phyloP scores from a whole-genome alignment of 2,888 invertebrate genomes.

The Xestia ashworthii region DNA sequence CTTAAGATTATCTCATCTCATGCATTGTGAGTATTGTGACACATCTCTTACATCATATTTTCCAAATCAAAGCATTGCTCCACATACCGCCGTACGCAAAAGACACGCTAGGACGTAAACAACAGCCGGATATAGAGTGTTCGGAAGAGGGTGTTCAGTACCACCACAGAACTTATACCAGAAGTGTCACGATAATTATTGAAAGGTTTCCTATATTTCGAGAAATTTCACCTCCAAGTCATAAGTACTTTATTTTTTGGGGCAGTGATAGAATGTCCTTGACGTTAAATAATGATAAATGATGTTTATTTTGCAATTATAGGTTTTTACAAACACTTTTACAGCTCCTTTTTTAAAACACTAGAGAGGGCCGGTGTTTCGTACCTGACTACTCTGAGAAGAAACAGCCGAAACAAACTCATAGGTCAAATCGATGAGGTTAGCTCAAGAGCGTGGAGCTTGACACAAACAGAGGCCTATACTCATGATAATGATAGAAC shows the following conservation, averaged over 20 bases:
- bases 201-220: neutral
- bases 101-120: neutral
- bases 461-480: too few species aligned
- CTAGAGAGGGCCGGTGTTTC: too few species aligned
- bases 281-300: too few species aligned
- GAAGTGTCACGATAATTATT: neutral
- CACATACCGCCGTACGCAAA: neutral
- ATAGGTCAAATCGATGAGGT: too few species aligned
- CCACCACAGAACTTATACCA: neutral
- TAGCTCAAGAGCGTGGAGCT: too few species aligned
- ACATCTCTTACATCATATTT: slow-evolving; percentile 1
- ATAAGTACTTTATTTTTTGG: neutral
- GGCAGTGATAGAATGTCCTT: neutral
- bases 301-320: too few species aligned
- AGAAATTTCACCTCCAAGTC: neutral
- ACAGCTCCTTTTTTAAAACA: too few species aligned
- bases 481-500: too few species aligned
- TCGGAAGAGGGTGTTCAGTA: too few species aligned
- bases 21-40: neutral
- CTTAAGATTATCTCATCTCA: neutral
- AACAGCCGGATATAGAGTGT: neutral
- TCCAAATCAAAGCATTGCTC: neutral
- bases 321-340: too few species aligned
- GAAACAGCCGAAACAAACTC: too few species aligned
- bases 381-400: too few species aligned